A percentile compares a stretch with the other conserved stretches of the same genome.
phyloP scores from a whole-genome alignment of 2,888 invertebrate genomes.

The Mechanitis messenoides region DNA sequence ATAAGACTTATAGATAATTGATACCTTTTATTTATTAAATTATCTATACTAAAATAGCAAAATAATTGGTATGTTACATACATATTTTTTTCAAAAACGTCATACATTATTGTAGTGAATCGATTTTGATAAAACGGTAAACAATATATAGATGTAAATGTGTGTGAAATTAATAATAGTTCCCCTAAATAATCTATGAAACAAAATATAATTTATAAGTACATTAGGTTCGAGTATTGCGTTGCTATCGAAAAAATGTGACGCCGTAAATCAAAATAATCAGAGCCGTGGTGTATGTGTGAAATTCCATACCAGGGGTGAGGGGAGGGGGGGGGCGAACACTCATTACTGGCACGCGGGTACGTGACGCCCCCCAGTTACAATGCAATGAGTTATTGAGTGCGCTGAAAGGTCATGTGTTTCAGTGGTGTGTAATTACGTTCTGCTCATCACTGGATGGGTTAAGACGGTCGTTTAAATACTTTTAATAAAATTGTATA shows the following conservation, averaged over 20 bases:
- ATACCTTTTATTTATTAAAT: too few relatives aligned
- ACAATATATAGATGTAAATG: too few relatives aligned
- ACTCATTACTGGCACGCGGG: slow-evolving; percentile 75
- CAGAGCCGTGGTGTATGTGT: slow-evolving; percentile 62
- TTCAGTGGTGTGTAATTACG: slow-evolving; percentile 22
- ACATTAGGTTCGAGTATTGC: slow-evolving; percentile 22
- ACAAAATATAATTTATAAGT: background rate
- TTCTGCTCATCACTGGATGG: background rate
- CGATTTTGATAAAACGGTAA: too few relatives aligned
- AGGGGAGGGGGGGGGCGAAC: slow-evolving; percentile 47
- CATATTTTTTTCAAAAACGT: too few relatives aligned
- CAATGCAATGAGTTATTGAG: slow-evolving; percentile 76
- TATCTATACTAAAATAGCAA: background rate
- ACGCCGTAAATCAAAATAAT: slow-evolving; percentile 64
- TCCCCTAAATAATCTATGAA: background rate
- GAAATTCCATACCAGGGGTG: slow-evolving; percentile 62
- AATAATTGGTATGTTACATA: background rate
- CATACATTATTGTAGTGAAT: too few relatives aligned
- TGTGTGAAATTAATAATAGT: too few relatives aligned
- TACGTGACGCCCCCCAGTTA: slow-evolving; percentile 67
- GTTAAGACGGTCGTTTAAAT: too few relatives aligned
- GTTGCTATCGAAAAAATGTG: slow-evolving; percentile 43
- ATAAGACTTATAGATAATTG: slow-evolving; percentile 3
- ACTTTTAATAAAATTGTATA: too few relatives aligned
- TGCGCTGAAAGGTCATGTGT: slow-evolving; percentile 63